These are phyloP conservation scores for Myotis davidii DNA, from an alignment of 2,113 vertebrate species.

Conservation along the genomic window DNA sequence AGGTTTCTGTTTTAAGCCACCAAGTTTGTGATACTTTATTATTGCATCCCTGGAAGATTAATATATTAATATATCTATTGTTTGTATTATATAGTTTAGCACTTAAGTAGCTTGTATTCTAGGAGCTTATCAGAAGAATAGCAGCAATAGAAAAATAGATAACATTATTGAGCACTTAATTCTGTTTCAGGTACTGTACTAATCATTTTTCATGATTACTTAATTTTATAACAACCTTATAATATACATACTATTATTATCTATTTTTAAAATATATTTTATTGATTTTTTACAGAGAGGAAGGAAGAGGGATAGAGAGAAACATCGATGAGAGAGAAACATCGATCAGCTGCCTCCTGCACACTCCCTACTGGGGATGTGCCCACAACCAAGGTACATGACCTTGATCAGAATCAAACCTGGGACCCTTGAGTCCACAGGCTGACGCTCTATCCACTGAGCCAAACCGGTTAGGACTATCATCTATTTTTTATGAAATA, in stretches of 20 bases:
- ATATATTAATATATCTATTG: neutral
- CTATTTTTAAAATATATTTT: neutral
- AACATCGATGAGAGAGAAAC: too few relatives aligned
- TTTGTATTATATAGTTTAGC: neutral
- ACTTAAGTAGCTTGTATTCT: neutral
- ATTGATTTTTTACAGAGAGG: too few relatives aligned
- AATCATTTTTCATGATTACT: neutral
- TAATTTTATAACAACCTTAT: slow-evolving; percentile 1
- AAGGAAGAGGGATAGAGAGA: too few relatives aligned
- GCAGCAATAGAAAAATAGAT: slow-evolving; percentile 22
- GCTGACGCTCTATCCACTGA: too few relatives aligned
- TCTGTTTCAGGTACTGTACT: neutral
- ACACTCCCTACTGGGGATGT: too few relatives aligned
- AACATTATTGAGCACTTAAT: neutral
- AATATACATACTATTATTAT: neutral
- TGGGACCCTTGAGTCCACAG: too few relatives aligned
- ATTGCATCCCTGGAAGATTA: neutral
- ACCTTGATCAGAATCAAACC: too few relatives aligned
- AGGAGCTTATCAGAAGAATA: neutral
- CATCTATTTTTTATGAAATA: neutral
- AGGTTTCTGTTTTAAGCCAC: neutral
- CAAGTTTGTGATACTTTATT: neutral
- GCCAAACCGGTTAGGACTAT: neutral
- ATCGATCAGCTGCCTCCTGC: too few relatives aligned
- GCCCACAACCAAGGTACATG: too few relatives aligned